Conservation (phyloP, 2,888 invertebrate genomes). For the Molanna angustata region DNA sequence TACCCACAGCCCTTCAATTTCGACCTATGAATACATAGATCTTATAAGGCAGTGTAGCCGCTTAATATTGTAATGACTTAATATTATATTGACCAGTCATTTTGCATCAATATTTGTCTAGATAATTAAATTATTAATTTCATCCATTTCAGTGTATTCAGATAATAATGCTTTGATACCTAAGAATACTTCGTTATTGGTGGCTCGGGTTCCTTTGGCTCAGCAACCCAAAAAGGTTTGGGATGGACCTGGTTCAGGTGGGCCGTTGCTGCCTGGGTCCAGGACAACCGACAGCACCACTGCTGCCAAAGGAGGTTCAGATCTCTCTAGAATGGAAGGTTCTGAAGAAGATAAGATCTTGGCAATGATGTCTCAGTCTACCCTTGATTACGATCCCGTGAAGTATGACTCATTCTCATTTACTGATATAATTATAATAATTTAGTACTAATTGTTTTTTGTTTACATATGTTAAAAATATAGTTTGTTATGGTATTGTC, state of each 20-base stretch:
- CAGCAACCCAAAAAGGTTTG: conserved; percentile 75
- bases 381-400: conserved; percentile 94
- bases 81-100: background rate
- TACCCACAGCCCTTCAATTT: no score
- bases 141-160: conserved; percentile 70
- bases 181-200: conserved; percentile 95
- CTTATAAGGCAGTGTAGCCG: no score
- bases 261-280: conserved; percentile 46
- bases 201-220: conserved; percentile 87
- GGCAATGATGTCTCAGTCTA: conserved; percentile 97
- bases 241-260: conserved; percentile 58
- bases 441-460: no score
- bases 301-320: conserved; percentile 66
- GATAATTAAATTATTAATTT: background rate
- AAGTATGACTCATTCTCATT: conserved; percentile 59
- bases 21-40: no score
- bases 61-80: no score
- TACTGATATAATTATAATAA: background rate
- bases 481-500: no score
- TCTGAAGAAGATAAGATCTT: conserved; percentile 97
- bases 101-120: background rate
- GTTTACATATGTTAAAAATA: no score
- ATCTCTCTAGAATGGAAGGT: conserved; percentile 85
- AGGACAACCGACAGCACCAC: conserved; percentile 41
- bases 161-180: conserved; percentile 91